phyloP scores from a whole-genome alignment of 2,888 invertebrate genomes.

The Dryococelus australis region DNA sequence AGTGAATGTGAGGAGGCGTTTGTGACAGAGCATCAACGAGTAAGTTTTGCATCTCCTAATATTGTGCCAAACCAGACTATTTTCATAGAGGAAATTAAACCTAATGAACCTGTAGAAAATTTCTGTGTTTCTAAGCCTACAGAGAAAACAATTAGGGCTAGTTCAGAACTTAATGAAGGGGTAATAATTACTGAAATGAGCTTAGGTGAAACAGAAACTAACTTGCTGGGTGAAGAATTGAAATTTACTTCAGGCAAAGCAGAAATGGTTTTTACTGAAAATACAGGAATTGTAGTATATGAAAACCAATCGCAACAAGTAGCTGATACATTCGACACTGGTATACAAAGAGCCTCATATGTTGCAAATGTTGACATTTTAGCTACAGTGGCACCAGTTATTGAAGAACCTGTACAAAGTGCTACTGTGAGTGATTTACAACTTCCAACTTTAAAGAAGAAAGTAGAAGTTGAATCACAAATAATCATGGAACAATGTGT shows the following conservation, averaged over 20 bases:
- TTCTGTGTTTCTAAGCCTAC: slow-evolving; percentile 37
- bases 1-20: slow-evolving; percentile 42
- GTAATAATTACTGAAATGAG: slow-evolving; percentile 51
- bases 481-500: slow-evolving; percentile 35
- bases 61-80: slow-evolving; percentile 39
- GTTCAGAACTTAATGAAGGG: slow-evolving; percentile 43
- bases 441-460: slow-evolving; percentile 31
- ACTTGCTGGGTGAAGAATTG: not conserved
- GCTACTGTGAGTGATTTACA: slow-evolving; percentile 34
- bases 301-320: slow-evolving; percentile 43
- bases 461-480: slow-evolving; percentile 31
- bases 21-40: slow-evolving; percentile 24
- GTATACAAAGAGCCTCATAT: not conserved
- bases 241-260: slow-evolving; percentile 32
- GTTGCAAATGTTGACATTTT: slow-evolving; percentile 1
- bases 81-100: slow-evolving; percentile 51
- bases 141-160: slow-evolving; percentile 40
- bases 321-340: slow-evolving; percentile 33
- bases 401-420: slow-evolving; percentile 39
- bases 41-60: slow-evolving; percentile 34
- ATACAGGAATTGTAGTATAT: slow-evolving; percentile 40
- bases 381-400: slow-evolving; percentile 32
- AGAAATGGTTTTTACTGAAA: slow-evolving; percentile 37
- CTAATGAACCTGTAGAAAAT: slow-evolving; percentile 48
- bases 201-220: slow-evolving; percentile 56